Percentiles rank a stretch among this genome's conserved stretches.
Evolutionary conservation across 2,797 vertebrate genomes (phyloP).

Genomic region (Tympanoctomys barrerae): DNA sequence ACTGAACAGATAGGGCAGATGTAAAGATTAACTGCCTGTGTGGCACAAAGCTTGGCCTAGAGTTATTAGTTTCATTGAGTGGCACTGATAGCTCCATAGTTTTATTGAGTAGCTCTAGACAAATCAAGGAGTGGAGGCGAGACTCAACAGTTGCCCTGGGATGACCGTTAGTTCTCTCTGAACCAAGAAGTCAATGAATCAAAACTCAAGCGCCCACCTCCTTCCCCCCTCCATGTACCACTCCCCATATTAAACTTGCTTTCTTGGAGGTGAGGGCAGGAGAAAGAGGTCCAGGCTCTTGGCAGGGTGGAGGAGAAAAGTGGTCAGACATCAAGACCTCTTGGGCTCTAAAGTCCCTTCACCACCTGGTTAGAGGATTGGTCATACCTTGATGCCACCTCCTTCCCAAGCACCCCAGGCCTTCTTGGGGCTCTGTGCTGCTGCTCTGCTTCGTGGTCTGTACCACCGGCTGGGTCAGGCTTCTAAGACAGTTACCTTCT

Average conservation of each 20-base stretch:
- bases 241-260: background rate
- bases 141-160: background rate
- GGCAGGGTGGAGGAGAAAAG: background rate
- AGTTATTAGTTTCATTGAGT: background rate
- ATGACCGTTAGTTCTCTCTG: background rate
- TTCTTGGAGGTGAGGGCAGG: background rate
- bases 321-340: background rate
- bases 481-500: background rate
- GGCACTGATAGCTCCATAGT: background rate
- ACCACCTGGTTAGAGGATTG: background rate
- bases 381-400: background rate
- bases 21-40: background rate
- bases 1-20: background rate
- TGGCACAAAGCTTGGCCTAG: background rate
- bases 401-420: background rate
- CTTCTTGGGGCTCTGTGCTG: background rate
- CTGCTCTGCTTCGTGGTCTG: no score
- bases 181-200: background rate
- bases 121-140: background rate
- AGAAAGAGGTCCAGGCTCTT: background rate
- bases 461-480: no score
- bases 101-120: background rate
- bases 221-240: fast-evolving
- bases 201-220: background rate
- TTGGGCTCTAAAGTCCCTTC: background rate